Conservation (phyloP, 2,888 invertebrate species). For the Sinotaia quadrata region DNA sequence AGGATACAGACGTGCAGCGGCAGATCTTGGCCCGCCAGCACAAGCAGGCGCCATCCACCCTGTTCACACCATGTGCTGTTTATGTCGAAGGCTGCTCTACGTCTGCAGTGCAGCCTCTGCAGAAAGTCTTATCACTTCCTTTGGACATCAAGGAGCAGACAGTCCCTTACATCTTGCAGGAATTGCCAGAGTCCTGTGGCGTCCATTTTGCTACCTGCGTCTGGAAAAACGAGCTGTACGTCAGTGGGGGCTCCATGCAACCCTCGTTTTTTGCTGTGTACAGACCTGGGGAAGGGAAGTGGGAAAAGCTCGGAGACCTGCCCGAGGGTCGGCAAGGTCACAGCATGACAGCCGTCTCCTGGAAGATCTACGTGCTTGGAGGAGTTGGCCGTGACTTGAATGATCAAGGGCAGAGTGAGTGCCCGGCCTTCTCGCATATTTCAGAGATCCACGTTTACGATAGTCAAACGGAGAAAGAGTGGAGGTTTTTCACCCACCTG, state of each 20-base stretch:
- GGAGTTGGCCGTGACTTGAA: slow-evolving; percentile 9
- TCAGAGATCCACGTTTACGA: slow-evolving; percentile 19
- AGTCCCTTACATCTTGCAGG: not conserved
- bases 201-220: slow-evolving; percentile 25
- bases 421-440: no score
- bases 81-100: slow-evolving; percentile 19
- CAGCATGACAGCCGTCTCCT: slow-evolving; percentile 21
- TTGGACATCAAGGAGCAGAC: not conserved
- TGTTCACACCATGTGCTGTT: slow-evolving; percentile 2
- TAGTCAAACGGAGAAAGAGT: slow-evolving; percentile 4
- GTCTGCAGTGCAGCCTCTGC: not conserved
- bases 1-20: not conserved
- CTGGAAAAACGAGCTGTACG: slow-evolving; percentile 28
- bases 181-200: slow-evolving; percentile 18
- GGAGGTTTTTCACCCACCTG: not conserved
- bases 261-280: slow-evolving; percentile 16
- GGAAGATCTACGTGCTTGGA: slow-evolving; percentile 26
- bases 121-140: slow-evolving; percentile 3
- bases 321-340: slow-evolving; percentile 21
- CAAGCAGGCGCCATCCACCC: not conserved
- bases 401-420: no score
- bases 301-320: slow-evolving; percentile 21
- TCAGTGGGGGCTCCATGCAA: slow-evolving; percentile 18
- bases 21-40: slow-evolving; percentile 21
- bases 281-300: slow-evolving; percentile 24